Evolutionary conservation across 2,888 invertebrate species (phyloP).

Genomic region (Gymnocheta viridis): DNA sequence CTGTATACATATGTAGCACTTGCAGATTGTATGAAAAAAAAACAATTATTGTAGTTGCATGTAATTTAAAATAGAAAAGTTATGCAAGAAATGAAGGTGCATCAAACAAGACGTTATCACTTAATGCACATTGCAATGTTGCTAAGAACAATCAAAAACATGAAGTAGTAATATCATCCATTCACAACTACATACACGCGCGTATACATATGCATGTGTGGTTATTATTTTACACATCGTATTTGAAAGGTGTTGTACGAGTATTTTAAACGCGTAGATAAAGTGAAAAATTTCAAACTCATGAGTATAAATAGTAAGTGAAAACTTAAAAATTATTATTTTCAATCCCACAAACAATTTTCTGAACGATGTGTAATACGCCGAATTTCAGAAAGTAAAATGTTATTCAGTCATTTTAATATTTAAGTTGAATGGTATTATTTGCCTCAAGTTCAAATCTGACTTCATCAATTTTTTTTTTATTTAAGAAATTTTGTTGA

Average conservation of each 20-base stretch:
- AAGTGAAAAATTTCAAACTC: background rate
- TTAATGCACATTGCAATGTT: slow-evolving; percentile 51
- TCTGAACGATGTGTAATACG: too few relatives aligned
- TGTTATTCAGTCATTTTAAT: too few relatives aligned
- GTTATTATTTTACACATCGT: background rate
- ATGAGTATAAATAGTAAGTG: background rate
- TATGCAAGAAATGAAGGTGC: slow-evolving; percentile 10
- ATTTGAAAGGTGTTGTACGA: background rate
- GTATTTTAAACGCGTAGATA: background rate
- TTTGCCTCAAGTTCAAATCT: too few relatives aligned
- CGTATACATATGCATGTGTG: background rate
- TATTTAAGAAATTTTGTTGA: too few relatives aligned
- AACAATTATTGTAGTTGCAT: too few relatives aligned
- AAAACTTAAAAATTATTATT: too few relatives aligned
- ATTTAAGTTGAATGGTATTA: too few relatives aligned
- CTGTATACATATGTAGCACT: slow-evolving; percentile 19
- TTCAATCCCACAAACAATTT: too few relatives aligned
- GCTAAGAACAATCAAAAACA: slow-evolving; percentile 53
- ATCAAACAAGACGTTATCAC: slow-evolving; percentile 44
- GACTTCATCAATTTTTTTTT: too few relatives aligned
- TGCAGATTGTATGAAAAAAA: background rate
- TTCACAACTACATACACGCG: background rate
- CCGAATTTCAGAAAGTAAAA: too few relatives aligned
- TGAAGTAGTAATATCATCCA: slow-evolving; percentile 17
- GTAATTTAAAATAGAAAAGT: slow-evolving; percentile 13